Evolutionary conservation across 1,140 invertebrate genomes (phyloP).

Genomic region (Hypothenemus hampei): DNA sequence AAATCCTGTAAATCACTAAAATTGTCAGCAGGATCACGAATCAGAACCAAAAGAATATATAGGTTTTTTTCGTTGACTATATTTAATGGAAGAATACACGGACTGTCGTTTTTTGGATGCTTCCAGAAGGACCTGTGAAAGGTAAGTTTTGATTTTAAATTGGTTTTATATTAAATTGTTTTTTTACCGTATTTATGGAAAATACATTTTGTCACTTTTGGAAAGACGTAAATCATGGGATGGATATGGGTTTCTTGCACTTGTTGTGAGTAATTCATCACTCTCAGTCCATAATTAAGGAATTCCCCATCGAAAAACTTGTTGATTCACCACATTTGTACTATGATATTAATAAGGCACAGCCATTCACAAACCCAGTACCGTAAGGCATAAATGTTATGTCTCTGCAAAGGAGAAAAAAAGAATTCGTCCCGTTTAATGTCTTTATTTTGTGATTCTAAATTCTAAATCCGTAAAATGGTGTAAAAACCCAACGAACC

Average conservation of each 20-base stretch:
- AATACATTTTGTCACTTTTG: slow-evolving; percentile 82
- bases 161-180: neutral
- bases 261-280: slow-evolving; percentile 69
- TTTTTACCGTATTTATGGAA: slow-evolving; percentile 78
- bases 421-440: slow-evolving; percentile 20
- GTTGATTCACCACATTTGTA: slow-evolving; percentile 87
- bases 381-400: slow-evolving; percentile 74
- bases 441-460: neutral
- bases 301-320: slow-evolving; percentile 91
- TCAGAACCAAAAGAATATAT: slow-evolving; percentile 93
- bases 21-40: slow-evolving; percentile 67
- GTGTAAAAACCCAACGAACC: neutral
- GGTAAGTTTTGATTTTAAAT: neutral
- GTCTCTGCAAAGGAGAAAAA: slow-evolving; percentile 62
- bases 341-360: slow-evolving; percentile 76
- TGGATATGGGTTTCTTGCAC: slow-evolving; percentile 77
- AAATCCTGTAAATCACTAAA: slow-evolving; percentile 64
- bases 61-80: slow-evolving; percentile 93
- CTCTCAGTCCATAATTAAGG: slow-evolving; percentile 72
- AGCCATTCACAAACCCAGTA: slow-evolving; percentile 81
- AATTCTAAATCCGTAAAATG: neutral
- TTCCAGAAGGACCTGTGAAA: slow-evolving; percentile 62
- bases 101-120: slow-evolving; percentile 79
- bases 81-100: slow-evolving; percentile 84
- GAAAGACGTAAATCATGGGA: slow-evolving; percentile 87